A percentile compares a stretch with the other conserved stretches of the same genome.
phyloP scores from a whole-genome alignment of 2,888 invertebrate species.

The Acrobeloides nanus region DNA sequence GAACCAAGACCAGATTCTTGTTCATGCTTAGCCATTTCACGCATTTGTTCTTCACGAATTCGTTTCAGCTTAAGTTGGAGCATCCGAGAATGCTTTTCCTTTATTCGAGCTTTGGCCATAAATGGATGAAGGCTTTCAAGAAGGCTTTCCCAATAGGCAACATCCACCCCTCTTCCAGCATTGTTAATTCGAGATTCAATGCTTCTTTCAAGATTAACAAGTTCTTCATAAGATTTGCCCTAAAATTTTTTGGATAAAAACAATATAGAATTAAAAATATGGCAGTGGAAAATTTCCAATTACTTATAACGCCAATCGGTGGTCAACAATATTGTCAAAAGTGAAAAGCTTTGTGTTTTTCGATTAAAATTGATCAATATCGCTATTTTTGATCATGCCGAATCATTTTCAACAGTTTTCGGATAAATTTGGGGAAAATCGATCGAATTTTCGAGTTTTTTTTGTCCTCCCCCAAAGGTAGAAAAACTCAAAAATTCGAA shows the following conservation, averaged over 20 bases:
- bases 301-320: no score
- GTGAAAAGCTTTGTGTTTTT: no score
- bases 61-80: conserved; percentile 77
- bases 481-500: no score
- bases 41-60: conserved; percentile 68
- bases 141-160: conserved; percentile 92
- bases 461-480: no score
- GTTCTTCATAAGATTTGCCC: conserved; percentile 80
- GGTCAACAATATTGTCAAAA: no score
- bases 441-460: no score
- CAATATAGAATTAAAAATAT: no score
- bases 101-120: conserved; percentile 67
- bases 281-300: no score
- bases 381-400: no score
- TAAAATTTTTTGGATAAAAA: conserved; percentile 9
- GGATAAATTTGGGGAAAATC: no score
- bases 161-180: conserved; percentile 87
- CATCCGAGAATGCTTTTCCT: conserved; percentile 84
- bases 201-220: conserved; percentile 70
- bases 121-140: conserved; percentile 75
- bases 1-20: conserved; percentile 10
- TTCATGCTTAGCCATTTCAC: conserved; percentile 29
- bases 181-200: conserved; percentile 76
- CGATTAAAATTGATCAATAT: no score
- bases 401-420: no score